phyloP scores from a whole-genome alignment of 2,797 vertebrate genomes.

The Clarias pachynema region DNA sequence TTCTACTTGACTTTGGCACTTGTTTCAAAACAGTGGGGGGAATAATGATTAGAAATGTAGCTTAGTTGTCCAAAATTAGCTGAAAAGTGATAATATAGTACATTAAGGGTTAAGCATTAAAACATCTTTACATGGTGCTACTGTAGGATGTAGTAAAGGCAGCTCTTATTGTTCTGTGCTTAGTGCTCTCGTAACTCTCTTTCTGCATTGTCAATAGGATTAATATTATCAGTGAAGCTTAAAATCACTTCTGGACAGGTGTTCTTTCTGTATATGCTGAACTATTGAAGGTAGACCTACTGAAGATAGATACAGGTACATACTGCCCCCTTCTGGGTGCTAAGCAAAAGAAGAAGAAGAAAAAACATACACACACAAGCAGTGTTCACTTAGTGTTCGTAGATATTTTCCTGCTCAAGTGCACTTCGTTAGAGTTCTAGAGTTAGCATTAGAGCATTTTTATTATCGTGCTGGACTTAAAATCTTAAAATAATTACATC shows the following conservation, averaged over 20 bases:
- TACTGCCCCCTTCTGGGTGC: slow-evolving; percentile 19
- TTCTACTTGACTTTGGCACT: not conserved
- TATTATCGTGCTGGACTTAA: not conserved
- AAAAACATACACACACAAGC: not conserved
- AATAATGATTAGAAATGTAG: not conserved
- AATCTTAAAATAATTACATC: not conserved
- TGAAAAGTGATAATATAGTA: not conserved
- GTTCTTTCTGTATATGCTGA: not conserved
- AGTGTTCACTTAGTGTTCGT: not conserved
- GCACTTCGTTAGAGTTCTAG: not conserved
- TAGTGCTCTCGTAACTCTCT: not conserved
- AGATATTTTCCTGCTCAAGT: not conserved
- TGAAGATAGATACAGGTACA: not conserved
- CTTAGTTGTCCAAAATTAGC: not conserved
- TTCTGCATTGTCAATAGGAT: not conserved
- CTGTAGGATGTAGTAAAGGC: not conserved
- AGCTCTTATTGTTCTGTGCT: not conserved
- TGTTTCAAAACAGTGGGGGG: not conserved
- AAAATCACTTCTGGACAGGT: not conserved
- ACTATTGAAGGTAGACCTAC: not conserved
- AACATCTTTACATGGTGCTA: not conserved
- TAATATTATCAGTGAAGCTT: not conserved
- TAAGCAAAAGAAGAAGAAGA: not conserved
- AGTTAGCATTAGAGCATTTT: not conserved
- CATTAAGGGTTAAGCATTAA: not conserved